These are phyloP conservation scores for Sminthurinus aureus DNA, from an alignment of 2,888 invertebrate species.

Conservation along the genomic window DNA sequence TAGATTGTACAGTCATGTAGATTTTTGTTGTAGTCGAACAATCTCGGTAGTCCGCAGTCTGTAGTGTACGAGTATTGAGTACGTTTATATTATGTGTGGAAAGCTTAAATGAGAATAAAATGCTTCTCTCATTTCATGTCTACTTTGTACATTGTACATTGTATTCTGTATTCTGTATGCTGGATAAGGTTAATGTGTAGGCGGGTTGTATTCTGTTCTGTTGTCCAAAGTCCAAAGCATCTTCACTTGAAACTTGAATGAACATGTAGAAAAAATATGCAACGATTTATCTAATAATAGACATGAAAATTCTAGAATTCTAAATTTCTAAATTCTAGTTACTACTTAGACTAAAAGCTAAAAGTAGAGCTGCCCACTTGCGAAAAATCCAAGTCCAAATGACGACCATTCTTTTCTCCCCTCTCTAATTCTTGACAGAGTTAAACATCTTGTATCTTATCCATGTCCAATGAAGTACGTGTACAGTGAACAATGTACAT, in stretches of 20 bases:
- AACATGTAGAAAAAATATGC: slow-evolving; percentile 4
- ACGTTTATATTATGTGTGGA: not conserved
- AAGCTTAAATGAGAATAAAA: not conserved
- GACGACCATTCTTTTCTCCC: slow-evolving; percentile 11
- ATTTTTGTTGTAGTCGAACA: too few relatives aligned
- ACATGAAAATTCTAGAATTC: not conserved
- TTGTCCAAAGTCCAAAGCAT: not conserved
- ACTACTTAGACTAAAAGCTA: too few relatives aligned
- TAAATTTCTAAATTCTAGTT: too few relatives aligned
- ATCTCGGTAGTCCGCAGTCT: too few relatives aligned
- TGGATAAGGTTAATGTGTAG: slow-evolving; percentile 36
- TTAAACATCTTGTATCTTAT: too few relatives aligned
- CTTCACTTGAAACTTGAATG: too few relatives aligned
- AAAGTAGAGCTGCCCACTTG: slow-evolving; percentile 26
- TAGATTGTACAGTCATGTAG: too few relatives aligned
- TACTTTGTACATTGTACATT: too few relatives aligned
- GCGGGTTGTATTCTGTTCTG: slow-evolving; percentile 5
- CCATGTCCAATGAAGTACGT: too few relatives aligned
- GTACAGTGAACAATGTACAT: too few relatives aligned
- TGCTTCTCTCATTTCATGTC: not conserved
- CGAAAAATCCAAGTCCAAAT: slow-evolving; percentile 23
- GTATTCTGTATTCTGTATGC: slow-evolving; percentile 27
- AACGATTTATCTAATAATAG: slow-evolving; percentile 31
- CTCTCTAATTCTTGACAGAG: not conserved
- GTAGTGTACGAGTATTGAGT: too few relatives aligned